Conservation (phyloP, 2,888 invertebrate species). For the Acleris cristana region DNA sequence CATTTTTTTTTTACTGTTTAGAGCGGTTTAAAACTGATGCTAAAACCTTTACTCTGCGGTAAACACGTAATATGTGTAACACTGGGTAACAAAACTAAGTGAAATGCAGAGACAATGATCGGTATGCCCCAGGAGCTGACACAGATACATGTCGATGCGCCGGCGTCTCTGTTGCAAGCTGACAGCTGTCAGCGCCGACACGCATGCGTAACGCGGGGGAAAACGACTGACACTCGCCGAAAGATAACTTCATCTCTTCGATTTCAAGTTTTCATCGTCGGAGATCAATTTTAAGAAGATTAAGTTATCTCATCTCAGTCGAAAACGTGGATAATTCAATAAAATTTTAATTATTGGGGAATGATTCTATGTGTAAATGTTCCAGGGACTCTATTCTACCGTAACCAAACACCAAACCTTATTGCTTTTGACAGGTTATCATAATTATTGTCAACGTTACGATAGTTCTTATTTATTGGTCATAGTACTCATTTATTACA, state of each 20-base stretch:
- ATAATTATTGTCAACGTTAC: too few species aligned
- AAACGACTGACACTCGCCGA: slow-evolving; percentile 5
- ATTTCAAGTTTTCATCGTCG: neutral
- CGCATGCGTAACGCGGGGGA: slow-evolving; percentile 29
- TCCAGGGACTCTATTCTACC: too few species aligned
- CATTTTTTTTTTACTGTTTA: too few species aligned
- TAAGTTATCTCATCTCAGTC: too few species aligned
- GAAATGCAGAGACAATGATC: slow-evolving; percentile 28
- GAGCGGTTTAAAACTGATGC: neutral
- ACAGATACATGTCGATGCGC: slow-evolving; percentile 48
- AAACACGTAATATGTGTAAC: slow-evolving; percentile 18
- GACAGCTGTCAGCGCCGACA: slow-evolving; percentile 32
- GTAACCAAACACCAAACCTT: too few species aligned
- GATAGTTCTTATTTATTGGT: too few species aligned
- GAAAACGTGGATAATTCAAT: too few species aligned
- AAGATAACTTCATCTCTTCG: neutral
- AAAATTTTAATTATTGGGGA: too few species aligned
- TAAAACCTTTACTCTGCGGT: neutral
- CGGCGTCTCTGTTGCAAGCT: slow-evolving; percentile 38
- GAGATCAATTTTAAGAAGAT: too few species aligned
- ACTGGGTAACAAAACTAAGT: slow-evolving; percentile 19
- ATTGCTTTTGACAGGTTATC: too few species aligned
- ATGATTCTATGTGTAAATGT: too few species aligned
- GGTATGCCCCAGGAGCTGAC: slow-evolving; percentile 41
- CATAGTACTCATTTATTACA: too few species aligned